These are phyloP conservation scores for Sarcophaga subvicina DNA, from an alignment of 2,888 invertebrate genomes.

Conservation along the genomic window DNA sequence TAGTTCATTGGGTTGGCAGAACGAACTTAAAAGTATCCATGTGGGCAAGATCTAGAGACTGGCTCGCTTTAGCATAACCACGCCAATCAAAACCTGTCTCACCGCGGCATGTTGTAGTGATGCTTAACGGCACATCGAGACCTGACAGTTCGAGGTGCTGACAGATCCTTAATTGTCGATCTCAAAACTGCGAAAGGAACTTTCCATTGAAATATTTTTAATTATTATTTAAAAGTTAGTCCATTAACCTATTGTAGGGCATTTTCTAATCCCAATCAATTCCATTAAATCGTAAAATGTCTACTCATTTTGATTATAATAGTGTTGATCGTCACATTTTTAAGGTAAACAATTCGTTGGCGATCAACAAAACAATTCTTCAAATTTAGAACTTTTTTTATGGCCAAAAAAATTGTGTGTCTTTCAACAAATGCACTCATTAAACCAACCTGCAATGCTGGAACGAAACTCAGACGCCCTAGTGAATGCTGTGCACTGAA, in stretches of 20 bases:
- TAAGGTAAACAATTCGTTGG: constrained; percentile 69
- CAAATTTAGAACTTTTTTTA: constrained; percentile 57
- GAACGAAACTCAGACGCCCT: background rate
- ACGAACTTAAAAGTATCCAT: too few species aligned
- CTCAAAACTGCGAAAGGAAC: too few species aligned
- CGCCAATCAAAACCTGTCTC: too few species aligned
- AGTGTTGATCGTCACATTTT: constrained; percentile 56
- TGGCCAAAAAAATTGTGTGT: background rate
- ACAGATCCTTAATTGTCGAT: too few species aligned
- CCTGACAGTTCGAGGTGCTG: too few species aligned
- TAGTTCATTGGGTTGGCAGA: too few species aligned
- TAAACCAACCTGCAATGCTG: background rate
- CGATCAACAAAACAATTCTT: constrained; percentile 69
- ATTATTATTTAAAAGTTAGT: background rate
- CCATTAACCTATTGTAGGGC: constrained; percentile 11
- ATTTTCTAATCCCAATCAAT: background rate
- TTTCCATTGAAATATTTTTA: too few species aligned
- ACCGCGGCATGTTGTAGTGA: too few species aligned
- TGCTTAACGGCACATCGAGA: too few species aligned
- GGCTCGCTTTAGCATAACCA: too few species aligned
- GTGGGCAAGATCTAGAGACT: too few species aligned
- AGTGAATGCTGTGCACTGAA: constrained; percentile 35
- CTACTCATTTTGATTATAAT: constrained; percentile 21
- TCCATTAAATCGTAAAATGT: constrained; percentile 29
- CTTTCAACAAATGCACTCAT: constrained; percentile 18